These are phyloP conservation scores for Monochamus saltuarius DNA, from an alignment of 1,140 invertebrate genomes.

Conservation along the genomic window DNA sequence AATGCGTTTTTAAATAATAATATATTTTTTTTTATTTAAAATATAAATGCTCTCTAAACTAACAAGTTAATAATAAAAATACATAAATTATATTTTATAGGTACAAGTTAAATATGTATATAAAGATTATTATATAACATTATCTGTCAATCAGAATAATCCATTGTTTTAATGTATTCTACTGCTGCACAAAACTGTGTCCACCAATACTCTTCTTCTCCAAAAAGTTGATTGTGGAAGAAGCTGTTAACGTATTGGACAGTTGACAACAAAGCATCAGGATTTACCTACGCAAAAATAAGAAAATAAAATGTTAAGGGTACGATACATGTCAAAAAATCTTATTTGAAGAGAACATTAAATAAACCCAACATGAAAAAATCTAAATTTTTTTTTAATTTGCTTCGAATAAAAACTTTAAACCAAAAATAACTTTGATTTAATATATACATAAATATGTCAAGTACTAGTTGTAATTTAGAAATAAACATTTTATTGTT, in stretches of 20 bases:
- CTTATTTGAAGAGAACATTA: too few species aligned
- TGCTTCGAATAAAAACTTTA: too few species aligned
- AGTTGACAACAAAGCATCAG: constrained; percentile 90
- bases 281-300: constrained; percentile 76
- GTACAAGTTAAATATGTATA: constrained; percentile 21
- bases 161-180: constrained; percentile 98
- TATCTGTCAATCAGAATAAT: constrained; percentile 61
- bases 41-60: constrained; percentile 36
- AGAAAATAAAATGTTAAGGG: neutral
- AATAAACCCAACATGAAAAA: too few species aligned
- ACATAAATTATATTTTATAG: constrained; percentile 24
- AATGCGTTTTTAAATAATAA: constrained; percentile 3
- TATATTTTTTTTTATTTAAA: constrained; percentile 36
- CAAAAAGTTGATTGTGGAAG: constrained; percentile 78
- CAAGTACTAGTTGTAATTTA: too few species aligned
- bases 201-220: constrained; percentile 98
- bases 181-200: constrained; percentile 95
- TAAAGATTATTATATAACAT: constrained; percentile 28
- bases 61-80: constrained; percentile 35
- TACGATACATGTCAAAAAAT: too few species aligned
- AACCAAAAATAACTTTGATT: too few species aligned
- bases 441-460: too few species aligned
- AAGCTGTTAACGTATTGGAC: constrained; percentile 96
- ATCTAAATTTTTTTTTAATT: too few species aligned
- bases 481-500: too few species aligned